These are phyloP conservation scores for Echiichthys vipera DNA, from an alignment of 2,797 vertebrate genomes.

Conservation along the genomic window DNA sequence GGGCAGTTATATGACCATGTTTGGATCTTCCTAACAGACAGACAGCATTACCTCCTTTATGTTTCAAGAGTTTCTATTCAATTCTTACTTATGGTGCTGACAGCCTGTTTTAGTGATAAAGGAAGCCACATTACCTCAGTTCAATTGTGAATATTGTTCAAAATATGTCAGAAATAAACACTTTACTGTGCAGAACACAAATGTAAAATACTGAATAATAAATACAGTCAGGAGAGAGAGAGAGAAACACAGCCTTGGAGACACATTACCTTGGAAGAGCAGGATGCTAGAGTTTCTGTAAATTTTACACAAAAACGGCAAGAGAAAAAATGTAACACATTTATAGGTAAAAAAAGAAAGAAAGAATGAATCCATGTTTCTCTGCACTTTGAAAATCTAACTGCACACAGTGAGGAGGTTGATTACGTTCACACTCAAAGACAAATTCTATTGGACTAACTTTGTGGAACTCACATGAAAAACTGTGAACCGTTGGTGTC, in stretches of 20 bases:
- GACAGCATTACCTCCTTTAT: constrained; percentile 3
- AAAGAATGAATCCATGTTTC: constrained; percentile 91
- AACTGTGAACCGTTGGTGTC: constrained; percentile 99
- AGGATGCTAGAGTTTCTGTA: constrained; percentile 99
- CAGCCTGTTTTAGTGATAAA: constrained; percentile 33
- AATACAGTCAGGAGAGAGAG: constrained; percentile 84
- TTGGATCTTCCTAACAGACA: constrained; percentile 13
- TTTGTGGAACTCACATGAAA: constrained; percentile 94
- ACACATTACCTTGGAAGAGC: constrained; percentile 99
- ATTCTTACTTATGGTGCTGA: constrained; percentile 22
- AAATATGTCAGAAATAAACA: constrained; percentile 52
- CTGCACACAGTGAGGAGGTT: constrained; percentile 73
- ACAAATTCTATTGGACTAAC: constrained; percentile 46
- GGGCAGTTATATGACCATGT: background rate
- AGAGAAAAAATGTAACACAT: constrained; percentile 99
- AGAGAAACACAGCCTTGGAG: constrained; percentile 97
- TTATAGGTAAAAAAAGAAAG: constrained; percentile 95
- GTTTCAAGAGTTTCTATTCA: constrained; percentile 20
- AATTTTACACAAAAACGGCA: constrained; percentile 99
- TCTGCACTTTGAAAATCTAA: constrained; percentile 83
- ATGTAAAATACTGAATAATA: constrained; percentile 79
- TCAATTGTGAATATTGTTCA: constrained; percentile 38
- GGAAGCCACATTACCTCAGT: constrained; percentile 51
- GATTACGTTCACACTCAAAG: constrained; percentile 68
- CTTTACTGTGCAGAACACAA: constrained; percentile 62